Percentiles rank a stretch among this genome's conserved stretches.
Evolutionary conservation across 2,113 vertebrate genomes (phyloP).

Genomic region (Antechinus stuartii): DNA sequence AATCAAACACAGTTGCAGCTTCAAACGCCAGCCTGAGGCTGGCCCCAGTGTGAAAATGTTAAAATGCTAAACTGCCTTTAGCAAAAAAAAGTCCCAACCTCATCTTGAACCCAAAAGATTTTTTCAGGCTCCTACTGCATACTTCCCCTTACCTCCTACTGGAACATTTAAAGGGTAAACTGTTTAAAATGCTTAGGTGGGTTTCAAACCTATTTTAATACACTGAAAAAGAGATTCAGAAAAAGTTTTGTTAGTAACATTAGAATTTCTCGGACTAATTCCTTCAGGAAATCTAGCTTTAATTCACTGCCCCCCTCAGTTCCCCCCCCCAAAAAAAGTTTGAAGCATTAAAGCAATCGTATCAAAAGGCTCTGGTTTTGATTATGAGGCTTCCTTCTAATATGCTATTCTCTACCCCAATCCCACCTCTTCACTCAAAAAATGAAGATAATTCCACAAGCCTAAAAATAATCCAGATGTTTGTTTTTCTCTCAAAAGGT

Average conservation of each 20-base stretch:
- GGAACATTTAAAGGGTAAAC: conserved; percentile 92
- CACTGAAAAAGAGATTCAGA: conserved; percentile 86
- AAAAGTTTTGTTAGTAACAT: conserved; percentile 71
- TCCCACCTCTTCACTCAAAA: neutral
- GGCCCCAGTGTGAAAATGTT: conserved; percentile 82
- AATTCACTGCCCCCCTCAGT: neutral
- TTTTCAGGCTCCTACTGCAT: conserved; percentile 84
- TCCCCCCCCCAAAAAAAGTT: neutral
- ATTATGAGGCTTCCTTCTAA: conserved; percentile 45
- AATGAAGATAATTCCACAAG: conserved; percentile 9
- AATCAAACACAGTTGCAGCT: conserved; percentile 86
- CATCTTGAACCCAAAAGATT: conserved; percentile 92
- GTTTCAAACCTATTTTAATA: conserved; percentile 91
- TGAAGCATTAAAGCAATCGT: neutral
- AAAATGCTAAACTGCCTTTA: conserved; percentile 87
- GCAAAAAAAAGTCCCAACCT: conserved; percentile 85
- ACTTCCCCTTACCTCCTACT: conserved; percentile 82
- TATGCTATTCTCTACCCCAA: neutral
- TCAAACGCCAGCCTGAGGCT: conserved; percentile 51
- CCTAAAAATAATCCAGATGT: conserved; percentile 35
- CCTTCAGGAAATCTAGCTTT: neutral
- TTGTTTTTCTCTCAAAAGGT: conserved; percentile 39
- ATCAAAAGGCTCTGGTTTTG: neutral
- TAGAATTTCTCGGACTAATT: conserved; percentile 51
- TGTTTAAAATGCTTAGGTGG: conserved; percentile 93